These are phyloP conservation scores for Lordiphosa mommai DNA, from an alignment of 1,140 invertebrate species.

Conservation along the genomic window DNA sequence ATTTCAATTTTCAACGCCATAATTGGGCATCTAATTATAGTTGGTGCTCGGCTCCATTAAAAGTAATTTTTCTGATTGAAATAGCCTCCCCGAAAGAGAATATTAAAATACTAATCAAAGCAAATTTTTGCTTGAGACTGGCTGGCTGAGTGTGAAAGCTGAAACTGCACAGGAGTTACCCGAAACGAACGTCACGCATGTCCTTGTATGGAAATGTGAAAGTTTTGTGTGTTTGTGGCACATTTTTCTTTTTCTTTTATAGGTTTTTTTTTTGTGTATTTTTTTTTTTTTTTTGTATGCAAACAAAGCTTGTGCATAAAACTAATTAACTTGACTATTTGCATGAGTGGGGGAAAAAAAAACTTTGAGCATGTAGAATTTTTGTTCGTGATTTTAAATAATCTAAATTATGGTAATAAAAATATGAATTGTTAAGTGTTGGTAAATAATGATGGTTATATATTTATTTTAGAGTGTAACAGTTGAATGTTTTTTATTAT, in stretches of 20 bases:
- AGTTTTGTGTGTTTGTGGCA: constrained; percentile 35
- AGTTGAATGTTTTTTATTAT: too few species aligned
- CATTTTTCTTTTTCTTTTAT: constrained; percentile 32
- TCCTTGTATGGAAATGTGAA: constrained; percentile 54
- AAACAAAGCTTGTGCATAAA: constrained; percentile 60
- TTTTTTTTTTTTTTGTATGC: constrained; percentile 33
- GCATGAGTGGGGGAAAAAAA: constrained; percentile 8
- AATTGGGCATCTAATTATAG: constrained; percentile 54
- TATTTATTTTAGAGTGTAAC: too few species aligned
- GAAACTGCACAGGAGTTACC: constrained; percentile 34
- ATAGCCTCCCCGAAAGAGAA: constrained; percentile 7
- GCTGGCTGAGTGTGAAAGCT: too few species aligned
- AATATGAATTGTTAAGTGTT: too few species aligned
- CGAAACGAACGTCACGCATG: constrained; percentile 51
- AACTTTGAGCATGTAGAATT: constrained; percentile 10
- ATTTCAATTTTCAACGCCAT: constrained; percentile 48
- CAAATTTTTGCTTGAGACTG: not conserved
- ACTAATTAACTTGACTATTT: constrained; percentile 63
- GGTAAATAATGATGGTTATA: too few species aligned
- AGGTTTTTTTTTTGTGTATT: not conserved
- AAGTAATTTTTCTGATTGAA: constrained; percentile 46
- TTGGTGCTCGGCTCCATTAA: constrained; percentile 36
- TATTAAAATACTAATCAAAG: constrained; percentile 40
- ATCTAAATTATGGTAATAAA: too few species aligned
- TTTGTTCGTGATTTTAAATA: not conserved